Evolutionary conservation across 2,797 vertebrate genomes (phyloP).

Genomic region (Peromyscus attwateri): DNA sequence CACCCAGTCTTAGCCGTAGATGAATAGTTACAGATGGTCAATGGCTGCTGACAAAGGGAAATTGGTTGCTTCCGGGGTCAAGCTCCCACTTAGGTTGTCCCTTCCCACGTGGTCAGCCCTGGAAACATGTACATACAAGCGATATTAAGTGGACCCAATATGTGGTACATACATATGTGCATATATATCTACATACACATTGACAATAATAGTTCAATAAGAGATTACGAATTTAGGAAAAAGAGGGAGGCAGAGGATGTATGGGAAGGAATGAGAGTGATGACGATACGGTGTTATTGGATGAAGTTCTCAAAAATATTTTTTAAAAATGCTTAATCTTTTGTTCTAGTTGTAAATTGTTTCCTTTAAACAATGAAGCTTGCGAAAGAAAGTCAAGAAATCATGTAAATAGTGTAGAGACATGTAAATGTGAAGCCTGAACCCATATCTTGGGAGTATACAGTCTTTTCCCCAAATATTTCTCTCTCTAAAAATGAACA

Average conservation of each 20-base stretch:
- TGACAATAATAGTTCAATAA: neutral
- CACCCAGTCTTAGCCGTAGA: neutral
- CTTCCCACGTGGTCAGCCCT: neutral
- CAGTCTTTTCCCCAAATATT: neutral
- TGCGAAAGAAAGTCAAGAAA: neutral
- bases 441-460: neutral
- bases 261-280: no score
- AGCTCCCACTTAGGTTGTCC: neutral
- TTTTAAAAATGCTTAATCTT: neutral
- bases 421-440: neutral
- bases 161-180: fast-evolving
- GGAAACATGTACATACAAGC: neutral
- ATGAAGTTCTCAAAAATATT: neutral
- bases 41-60: neutral
- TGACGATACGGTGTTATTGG: neutral
- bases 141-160: neutral
- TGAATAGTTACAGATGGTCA: neutral
- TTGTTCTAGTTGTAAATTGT: neutral
- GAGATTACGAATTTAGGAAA: neutral
- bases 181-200: neutral
- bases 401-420: neutral
- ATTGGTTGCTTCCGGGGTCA: neutral
- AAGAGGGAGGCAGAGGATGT: neutral
- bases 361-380: neutral
- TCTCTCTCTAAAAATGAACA: neutral